Evolutionary conservation across 2,113 vertebrate genomes (phyloP).

Genomic region (Callipepla squamata): DNA sequence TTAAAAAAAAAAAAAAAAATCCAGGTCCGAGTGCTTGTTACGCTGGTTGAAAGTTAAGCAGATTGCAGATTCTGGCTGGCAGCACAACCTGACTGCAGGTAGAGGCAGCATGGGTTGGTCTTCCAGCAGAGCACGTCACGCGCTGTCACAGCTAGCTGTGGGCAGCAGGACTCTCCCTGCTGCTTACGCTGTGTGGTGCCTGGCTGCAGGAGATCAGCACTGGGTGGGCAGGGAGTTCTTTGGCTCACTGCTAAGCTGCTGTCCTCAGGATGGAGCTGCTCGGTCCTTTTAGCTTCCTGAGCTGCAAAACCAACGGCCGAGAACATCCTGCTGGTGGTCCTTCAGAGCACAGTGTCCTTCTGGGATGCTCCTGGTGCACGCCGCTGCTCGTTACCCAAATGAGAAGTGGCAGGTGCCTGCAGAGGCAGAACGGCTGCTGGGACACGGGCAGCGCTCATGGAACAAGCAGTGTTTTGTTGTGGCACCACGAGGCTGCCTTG

Average conservation of each 20-base stretch:
- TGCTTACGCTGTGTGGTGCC: rapidly evolving
- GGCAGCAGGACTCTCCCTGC: neutral
- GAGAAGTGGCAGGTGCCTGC: neutral
- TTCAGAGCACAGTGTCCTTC: neutral
- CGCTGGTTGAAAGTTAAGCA: neutral
- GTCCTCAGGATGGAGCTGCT: neutral
- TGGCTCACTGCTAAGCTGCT: neutral
- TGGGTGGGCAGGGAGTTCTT: neutral
- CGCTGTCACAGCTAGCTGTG: neutral
- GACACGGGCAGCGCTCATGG: neutral
- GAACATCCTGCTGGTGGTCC: neutral
- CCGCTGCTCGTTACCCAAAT: conserved; percentile 20
- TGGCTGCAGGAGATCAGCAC: neutral
- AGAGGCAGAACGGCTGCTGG: conserved; percentile 14
- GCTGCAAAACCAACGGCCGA: neutral
- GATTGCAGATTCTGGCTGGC: neutral
- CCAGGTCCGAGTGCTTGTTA: neutral
- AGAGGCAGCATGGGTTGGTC: neutral
- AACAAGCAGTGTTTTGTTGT: neutral
- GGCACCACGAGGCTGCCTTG: neutral
- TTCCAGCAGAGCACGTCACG: neutral
- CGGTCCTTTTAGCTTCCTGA: neutral
- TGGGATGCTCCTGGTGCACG: neutral
- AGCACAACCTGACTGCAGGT: neutral
- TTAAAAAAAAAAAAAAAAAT: neutral